Evolutionary conservation across 2,888 invertebrate genomes (phyloP).

Genomic region (Monoplex corrugatus): DNA sequence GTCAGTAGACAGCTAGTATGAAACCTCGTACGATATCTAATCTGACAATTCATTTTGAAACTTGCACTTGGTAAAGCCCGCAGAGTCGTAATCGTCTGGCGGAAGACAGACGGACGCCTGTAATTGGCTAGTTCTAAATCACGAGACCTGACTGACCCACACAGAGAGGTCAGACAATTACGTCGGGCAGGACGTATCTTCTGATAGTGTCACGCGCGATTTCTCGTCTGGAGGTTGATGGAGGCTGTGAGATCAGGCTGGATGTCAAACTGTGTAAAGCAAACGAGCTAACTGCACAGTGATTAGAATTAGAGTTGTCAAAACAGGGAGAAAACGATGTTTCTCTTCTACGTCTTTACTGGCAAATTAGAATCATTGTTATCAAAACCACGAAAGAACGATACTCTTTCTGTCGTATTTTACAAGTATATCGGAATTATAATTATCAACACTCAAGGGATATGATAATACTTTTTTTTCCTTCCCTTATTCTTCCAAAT

Average conservation of each 20-base stretch:
- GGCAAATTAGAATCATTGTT: too few relatives aligned
- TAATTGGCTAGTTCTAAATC: constrained; percentile 10
- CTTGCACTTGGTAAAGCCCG: not conserved
- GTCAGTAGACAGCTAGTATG: not conserved
- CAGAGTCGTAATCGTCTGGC: not conserved
- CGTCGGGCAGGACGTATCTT: not conserved
- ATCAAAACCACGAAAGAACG: too few relatives aligned
- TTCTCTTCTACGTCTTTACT: too few relatives aligned
- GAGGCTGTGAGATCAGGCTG: not conserved
- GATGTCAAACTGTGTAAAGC: not conserved
- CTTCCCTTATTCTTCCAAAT: too few relatives aligned
- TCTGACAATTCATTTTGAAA: constrained; percentile 7
- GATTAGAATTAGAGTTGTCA: not conserved
- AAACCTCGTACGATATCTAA: not conserved
- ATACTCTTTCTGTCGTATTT: too few relatives aligned
- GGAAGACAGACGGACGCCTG: not conserved
- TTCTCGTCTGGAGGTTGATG: constrained; percentile 31
- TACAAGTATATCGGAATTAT: too few relatives aligned
- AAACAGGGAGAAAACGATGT: too few relatives aligned
- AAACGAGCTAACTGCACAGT: not conserved
- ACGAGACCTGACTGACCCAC: constrained; percentile 30
- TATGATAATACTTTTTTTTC: too few relatives aligned
- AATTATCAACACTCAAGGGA: too few relatives aligned
- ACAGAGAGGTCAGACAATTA: constrained; percentile 23
- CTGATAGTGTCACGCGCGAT: constrained; percentile 45